Percentiles rank a stretch among this genome's conserved stretches.
phyloP scores from a whole-genome alignment of 2,888 invertebrate species.

The Eupithecia dodoneata region DNA sequence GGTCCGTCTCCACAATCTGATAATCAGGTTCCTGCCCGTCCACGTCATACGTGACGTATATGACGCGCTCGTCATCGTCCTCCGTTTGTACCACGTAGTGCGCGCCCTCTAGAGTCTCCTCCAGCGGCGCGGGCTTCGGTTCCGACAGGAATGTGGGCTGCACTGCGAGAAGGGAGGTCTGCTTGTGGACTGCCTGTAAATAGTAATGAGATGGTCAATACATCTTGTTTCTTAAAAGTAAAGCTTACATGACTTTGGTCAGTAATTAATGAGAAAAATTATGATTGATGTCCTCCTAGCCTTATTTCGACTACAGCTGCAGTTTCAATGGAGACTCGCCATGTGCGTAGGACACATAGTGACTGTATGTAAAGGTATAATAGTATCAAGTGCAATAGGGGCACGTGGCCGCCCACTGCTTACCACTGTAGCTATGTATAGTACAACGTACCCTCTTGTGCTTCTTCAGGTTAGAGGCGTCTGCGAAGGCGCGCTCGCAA shows the following conservation, averaged over 20 bases:
- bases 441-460: conserved; percentile 71
- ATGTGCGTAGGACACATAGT: too few relatives aligned
- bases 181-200: conserved; percentile 59
- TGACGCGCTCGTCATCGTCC: conserved; percentile 65
- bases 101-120: conserved; percentile 14
- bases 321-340: too few relatives aligned
- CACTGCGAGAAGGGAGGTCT: conserved; percentile 66
- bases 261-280: not conserved
- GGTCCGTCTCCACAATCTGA: conserved; percentile 65
- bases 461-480: conserved; percentile 88
- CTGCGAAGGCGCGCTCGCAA: conserved; percentile 90
- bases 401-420: not conserved
- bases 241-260: too few relatives aligned
- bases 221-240: not conserved
- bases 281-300: too few relatives aligned
- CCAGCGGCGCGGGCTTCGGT: not conserved
- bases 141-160: conserved; percentile 9
- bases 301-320: not conserved
- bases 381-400: too few relatives aligned
- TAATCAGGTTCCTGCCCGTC: conserved; percentile 57
- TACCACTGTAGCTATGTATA: not conserved
- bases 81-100: conserved; percentile 42
- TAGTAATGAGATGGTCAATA: not conserved
- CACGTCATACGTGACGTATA: conserved; percentile 76
- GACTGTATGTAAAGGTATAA: too few relatives aligned